These are phyloP conservation scores for Muraenolepis orangiensis DNA, from an alignment of 2,797 vertebrate genomes.

Conservation along the genomic window DNA sequence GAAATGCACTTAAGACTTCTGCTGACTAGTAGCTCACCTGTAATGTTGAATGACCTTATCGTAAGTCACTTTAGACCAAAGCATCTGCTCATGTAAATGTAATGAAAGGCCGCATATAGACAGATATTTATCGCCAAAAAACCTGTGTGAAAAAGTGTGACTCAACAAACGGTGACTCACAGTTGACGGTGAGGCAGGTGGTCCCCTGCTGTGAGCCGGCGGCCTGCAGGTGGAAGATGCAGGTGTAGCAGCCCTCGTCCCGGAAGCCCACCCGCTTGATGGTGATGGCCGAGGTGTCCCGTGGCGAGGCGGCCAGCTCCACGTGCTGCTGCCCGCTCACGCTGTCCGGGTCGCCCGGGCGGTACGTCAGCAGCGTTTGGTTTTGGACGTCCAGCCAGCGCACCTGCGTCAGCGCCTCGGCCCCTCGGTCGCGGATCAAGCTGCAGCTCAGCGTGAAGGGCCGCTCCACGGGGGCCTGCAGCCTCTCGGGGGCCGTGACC, in stretches of 20 bases:
- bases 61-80: too few species aligned
- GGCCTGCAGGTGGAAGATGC: conserved; percentile 72
- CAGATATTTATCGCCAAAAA: too few species aligned
- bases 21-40: too few species aligned
- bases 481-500: conserved; percentile 60
- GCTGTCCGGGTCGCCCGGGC: conserved; percentile 61
- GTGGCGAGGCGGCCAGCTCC: conserved; percentile 58
- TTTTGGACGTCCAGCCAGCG: conserved; percentile 75
- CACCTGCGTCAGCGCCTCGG: conserved; percentile 65
- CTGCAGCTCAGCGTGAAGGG: conserved; percentile 74
- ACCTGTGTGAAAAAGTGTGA: too few species aligned
- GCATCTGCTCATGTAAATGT: too few species aligned
- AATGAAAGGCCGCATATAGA: too few species aligned
- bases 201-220: conserved; percentile 64
- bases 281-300: conserved; percentile 65
- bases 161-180: too few species aligned
- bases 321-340: conserved; percentile 75
- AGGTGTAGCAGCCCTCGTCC: conserved; percentile 78
- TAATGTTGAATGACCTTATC: too few species aligned
- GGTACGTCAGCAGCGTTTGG: conserved; percentile 70
- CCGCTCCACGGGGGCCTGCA: conserved; percentile 64
- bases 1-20: too few species aligned
- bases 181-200: conserved; percentile 71
- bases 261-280: conserved; percentile 72
- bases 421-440: conserved; percentile 55